phyloP scores from a whole-genome alignment of 1,140 invertebrate species.

The Drosophila nebulosa region DNA sequence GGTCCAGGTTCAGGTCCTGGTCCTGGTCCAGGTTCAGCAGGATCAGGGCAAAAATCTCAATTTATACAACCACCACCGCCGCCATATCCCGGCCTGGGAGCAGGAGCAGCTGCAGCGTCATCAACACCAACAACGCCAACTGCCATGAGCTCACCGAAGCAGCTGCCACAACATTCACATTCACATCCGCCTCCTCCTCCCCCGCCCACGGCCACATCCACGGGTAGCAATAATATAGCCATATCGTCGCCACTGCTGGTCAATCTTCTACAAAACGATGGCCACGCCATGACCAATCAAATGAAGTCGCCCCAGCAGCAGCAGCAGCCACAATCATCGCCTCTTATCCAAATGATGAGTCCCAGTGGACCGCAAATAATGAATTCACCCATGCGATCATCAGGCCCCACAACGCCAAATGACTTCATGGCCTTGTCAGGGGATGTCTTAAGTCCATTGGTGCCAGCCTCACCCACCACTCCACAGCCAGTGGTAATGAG shows the following conservation, averaged over 20 bases:
- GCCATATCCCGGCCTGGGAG: conserved; percentile 81
- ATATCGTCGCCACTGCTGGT: conserved; percentile 94
- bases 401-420: conserved; percentile 48
- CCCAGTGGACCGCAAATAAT: conserved; percentile 65
- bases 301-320: conserved; percentile 63
- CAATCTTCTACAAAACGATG: conserved; percentile 94
- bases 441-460: conserved; percentile 52
- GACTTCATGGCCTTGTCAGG: conserved; percentile 58
- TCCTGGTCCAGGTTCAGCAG: conserved; percentile 8
- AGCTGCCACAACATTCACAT: conserved; percentile 34
- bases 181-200: conserved; percentile 61
- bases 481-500: conserved; percentile 61
- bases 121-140: conserved; percentile 17
- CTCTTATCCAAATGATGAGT: conserved; percentile 56
- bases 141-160: conserved; percentile 38
- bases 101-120: not conserved
- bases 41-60: conserved; percentile 64
- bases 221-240: conserved; percentile 71
- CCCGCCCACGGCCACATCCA: conserved; percentile 80
- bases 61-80: conserved; percentile 81
- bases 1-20: conserved; percentile 3
- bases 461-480: conserved; percentile 68
- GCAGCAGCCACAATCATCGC: conserved; percentile 54
- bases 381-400: conserved; percentile 60
- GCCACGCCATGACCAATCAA: conserved; percentile 79